phyloP scores from a whole-genome alignment of 2,797 vertebrate genomes.

The Cyprinella venusta region DNA sequence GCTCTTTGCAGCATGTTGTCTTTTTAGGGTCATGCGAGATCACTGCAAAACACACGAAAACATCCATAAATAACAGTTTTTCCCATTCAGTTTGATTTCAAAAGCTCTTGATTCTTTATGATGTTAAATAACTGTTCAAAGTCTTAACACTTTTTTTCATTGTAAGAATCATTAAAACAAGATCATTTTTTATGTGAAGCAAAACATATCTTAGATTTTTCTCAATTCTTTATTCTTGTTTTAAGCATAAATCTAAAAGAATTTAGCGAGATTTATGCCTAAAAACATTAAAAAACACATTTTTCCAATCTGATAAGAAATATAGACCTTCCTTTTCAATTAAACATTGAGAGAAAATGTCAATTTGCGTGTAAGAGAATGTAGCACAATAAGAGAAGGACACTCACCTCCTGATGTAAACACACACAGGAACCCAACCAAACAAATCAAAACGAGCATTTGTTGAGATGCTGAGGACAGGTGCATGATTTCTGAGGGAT shows the following conservation, averaged over 20 bases:
- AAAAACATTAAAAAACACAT: background rate
- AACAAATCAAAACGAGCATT: background rate
- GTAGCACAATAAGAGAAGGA: background rate
- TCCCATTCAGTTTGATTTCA: background rate
- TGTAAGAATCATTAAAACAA: background rate
- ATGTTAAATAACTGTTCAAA: background rate
- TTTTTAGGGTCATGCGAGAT: background rate
- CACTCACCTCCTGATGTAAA: constrained; percentile 52
- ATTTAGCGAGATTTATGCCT: background rate
- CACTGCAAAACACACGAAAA: constrained; percentile 28
- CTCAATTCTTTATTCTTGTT: background rate
- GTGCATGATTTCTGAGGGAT: constrained; percentile 32
- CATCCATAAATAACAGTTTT: background rate
- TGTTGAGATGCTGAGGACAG: constrained; percentile 19
- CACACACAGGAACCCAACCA: constrained; percentile 30
- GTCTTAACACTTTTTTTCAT: background rate
- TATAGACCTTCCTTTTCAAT: background rate
- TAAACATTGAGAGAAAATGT: too few species aligned
- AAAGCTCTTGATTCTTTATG: background rate
- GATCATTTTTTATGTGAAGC: background rate
- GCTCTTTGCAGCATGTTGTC: background rate
- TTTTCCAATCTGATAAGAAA: background rate
- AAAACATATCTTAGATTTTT: background rate
- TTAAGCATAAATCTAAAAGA: background rate
- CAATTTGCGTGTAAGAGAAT: background rate